Percentiles rank a stretch among this genome's conserved stretches.
Evolutionary conservation across 2,888 invertebrate genomes (phyloP).

Genomic region (Drosophila cognata): DNA sequence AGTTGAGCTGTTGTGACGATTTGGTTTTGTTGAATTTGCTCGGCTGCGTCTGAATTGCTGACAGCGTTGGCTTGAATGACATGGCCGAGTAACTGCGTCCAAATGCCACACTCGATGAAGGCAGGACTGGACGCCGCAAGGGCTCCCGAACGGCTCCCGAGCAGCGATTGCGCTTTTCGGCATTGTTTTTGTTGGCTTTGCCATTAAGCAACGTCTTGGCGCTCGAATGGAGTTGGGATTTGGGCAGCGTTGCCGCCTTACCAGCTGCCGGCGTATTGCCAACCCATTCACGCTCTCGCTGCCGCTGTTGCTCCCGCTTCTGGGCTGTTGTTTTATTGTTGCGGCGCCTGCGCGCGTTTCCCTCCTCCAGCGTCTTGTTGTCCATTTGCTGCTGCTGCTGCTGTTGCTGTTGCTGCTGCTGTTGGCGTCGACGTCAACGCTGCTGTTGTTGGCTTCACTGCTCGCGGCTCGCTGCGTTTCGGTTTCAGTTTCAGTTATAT

Average conservation of each 20-base stretch:
- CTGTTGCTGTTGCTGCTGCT: conserved; percentile 12
- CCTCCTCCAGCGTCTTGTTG: conserved; percentile 13
- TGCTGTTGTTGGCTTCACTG: conserved; percentile 27
- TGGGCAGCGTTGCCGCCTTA: conserved; percentile 4
- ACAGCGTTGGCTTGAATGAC: not conserved
- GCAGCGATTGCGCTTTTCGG: not conserved
- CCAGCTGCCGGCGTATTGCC: conserved; percentile 1
- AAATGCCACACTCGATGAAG: conserved; percentile 17
- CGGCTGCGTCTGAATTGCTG: not conserved
- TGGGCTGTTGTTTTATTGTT: not conserved
- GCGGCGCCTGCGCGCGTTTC: conserved; percentile 51
- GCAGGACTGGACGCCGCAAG: not conserved
- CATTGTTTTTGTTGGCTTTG: not conserved
- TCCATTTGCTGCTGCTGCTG: conserved; percentile 20
- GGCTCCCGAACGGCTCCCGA: not conserved
- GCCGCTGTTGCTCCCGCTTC: conserved; percentile 2
- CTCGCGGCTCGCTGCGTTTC: conserved; percentile 33
- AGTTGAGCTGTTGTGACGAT: not conserved
- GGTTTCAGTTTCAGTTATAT: conserved; percentile 78
- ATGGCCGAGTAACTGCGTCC: conserved; percentile 18
- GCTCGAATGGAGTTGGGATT: not conserved
- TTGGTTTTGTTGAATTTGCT: not conserved
- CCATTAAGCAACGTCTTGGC: conserved; percentile 4
- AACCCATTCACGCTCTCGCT: conserved; percentile 19
- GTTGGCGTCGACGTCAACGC: conserved; percentile 14